Base-by-base conservation (phyloP, 2,888 invertebrate genomes). In the Leucophenga montana region DNA sequence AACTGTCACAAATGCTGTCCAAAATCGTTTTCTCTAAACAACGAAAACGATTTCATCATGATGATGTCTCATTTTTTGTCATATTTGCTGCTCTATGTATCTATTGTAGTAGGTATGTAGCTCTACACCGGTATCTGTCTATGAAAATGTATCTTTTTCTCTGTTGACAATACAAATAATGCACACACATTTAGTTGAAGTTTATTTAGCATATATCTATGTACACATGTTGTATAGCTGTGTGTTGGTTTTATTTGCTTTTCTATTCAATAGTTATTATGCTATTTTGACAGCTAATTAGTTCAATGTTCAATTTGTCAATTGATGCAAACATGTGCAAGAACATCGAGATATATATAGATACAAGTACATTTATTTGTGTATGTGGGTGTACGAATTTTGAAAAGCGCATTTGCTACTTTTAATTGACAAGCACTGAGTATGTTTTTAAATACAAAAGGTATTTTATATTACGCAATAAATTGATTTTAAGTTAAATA, bases 241-340 rank as follows among this genome's bases (percentile, higher is more conserved):
- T 31, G 8, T 27, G 14, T 57, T 18, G 31, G 11, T 31, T 57
- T n/a, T 57, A 9, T 27, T 27, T 57, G 57, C 27, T 27, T 57
- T 57, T 57, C 27, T 27, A 14, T 57, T n/a, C 22, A 27, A 4
- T 27, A 27, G 31, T 27, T 50, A 80, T 77, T 78, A 75, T 82
- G 75, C 77, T 78, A 78, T 81, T 85, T 83, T 85, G 85, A 85
- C 85, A 84, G 85, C 83, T 84, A 84, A 84, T 84, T 85, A 85
- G 85, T 82, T 76, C 67, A 71, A 69, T 75, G 70, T 78, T 73
- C 78, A 75, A 77, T 75, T 73, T 71, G 71, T 50, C 20, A 53
- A 53, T 53, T 18, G 53, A 16, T 18, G 16, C 14, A 20, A 53
- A 53, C 9, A 18, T 16, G 53, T 53, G 14, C 53, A 53, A 53